phyloP scores from a whole-genome alignment of 2,888 invertebrate genomes.

The Drosophila mimetica region DNA sequence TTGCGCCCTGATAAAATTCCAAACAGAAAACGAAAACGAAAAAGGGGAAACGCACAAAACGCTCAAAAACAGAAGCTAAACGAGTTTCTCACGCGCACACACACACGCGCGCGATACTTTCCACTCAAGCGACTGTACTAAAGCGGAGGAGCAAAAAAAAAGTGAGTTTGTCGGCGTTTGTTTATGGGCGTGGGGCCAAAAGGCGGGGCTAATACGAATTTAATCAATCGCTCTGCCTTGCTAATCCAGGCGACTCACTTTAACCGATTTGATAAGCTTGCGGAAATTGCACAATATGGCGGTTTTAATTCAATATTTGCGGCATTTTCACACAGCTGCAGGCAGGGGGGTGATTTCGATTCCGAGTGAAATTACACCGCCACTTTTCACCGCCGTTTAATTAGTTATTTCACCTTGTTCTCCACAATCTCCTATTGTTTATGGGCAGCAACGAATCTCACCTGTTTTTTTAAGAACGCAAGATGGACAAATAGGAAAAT shows the following conservation, averaged over 20 bases:
- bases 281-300: constrained; percentile 61
- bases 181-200: constrained; percentile 70
- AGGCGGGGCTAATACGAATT: constrained; percentile 42
- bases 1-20: constrained; percentile 75
- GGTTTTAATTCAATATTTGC: constrained; percentile 70
- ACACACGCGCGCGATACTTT: constrained; percentile 27
- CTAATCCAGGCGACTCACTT: constrained; percentile 1
- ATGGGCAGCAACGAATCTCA: constrained; percentile 6
- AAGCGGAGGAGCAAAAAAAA: constrained; percentile 66
- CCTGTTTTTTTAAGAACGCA: constrained; percentile 24
- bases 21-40: constrained; percentile 59
- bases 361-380: constrained; percentile 31
- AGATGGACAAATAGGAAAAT: constrained; percentile 41
- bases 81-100: constrained; percentile 41
- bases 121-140: constrained; percentile 78
- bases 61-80: constrained; percentile 54
- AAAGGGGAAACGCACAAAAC: constrained; percentile 30
- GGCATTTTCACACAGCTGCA: constrained; percentile 62
- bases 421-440: neutral
- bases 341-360: constrained; percentile 46
- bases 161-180: constrained; percentile 72
- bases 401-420: neutral
- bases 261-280: neutral
- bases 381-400: constrained; percentile 1
- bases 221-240: neutral